Evolutionary conservation across 2,797 vertebrate genomes (phyloP), one percentile per base, ranked within the genome.

Genomic region (Sebastes minor): DNA sequence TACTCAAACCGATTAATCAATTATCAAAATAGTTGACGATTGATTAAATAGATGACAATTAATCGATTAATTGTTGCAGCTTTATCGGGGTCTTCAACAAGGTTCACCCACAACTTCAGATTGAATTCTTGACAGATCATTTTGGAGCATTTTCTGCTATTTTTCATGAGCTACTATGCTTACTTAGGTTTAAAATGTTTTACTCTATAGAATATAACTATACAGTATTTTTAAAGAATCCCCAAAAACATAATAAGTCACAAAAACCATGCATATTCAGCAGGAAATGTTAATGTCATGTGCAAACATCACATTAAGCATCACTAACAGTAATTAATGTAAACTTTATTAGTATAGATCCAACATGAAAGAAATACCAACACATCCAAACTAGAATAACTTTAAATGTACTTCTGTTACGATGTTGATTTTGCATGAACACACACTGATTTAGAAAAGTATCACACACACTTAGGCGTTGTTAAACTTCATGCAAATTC

Each of bases 401-500:
- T 64, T 11, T 22, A 38, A 63, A 18, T 79, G 4, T 2, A 27
- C 16, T 78, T 67, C n/a, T 4, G 46, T n/a, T 55, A 22, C 46
- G 27, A 67, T 62, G 71, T 16, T 27, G 16, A 55, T 30, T 74
- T 64, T 74, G 25, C 11, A 22, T 35, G 22, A 22, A 76, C 6
- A 28, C 55, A 59, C 33, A 61, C 33, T 16, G 57, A 70, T 65
- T 71, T 69, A 38, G 64, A 49, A 86, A 85, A 88, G 78, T 75
- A 79, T 85, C 68, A 67, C 68, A 70, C 60, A 82, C 77, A 71
- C 81, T 81, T 75, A 79, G 66, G 35, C 73, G 1, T 55, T 64
- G 72, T 76, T 81, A 72, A 91, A 91, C 86, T 92, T 92, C 72
- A 57, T 83, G 80, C 81, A 87, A 90, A 92, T 89, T 86, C 80